Base-by-base conservation (phyloP, 37 sponge, comb jelly and placozoan genomes). In the Geodia barretti region DNA sequence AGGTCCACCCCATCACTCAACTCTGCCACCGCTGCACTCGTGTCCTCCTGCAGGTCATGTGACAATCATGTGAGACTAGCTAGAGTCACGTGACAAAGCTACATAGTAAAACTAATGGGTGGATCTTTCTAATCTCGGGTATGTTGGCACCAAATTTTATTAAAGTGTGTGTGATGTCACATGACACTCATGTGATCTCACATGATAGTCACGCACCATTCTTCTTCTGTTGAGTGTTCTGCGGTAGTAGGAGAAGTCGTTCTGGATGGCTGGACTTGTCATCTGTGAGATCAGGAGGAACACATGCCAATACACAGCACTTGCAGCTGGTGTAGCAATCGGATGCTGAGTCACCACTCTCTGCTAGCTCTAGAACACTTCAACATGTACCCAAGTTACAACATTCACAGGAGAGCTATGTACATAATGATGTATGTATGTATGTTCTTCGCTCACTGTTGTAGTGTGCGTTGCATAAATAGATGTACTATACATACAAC, bases 231-330 rank as follows among this genome's bases (percentile, higher is more conserved):
- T 95, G 39, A 87, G 60, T 41, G 92, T 95, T 79, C 98, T 81
- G 54, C 95, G 72, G 73, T 95, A 97, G 76, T 95, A 97, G 59
- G 94, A 95, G 75, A 97, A 95, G 77, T 97, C 98, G 85, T 97
- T 97, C 78, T 97, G 98, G 36, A 97, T 97, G 19, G 93, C 81
- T 7, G 98, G 98, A 47, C 88, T 95, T 42, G 76, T 88, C 95
- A 95, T 97, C 95, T 96, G 81, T 36, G 38, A 67, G 26, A 75
- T 39, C 37, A 41, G 0, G n/a, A 43, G 30, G 17, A 31, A 66
- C n/a, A 41, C 29, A 23, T 20, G 26, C 4, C 30, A 26, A 21
- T 65, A 78, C 4, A 65, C 67, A 35, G 5, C 43, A 29, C 28
- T 25, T 65, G 26, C 21, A 14, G n/a, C n/a, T n/a, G n/a, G n/a